A percentile compares a stretch with the other conserved stretches of the same genome.
Conservation (phyloP, 2,113 vertebrate genomes). For the Oreotragus oreotragus region DNA sequence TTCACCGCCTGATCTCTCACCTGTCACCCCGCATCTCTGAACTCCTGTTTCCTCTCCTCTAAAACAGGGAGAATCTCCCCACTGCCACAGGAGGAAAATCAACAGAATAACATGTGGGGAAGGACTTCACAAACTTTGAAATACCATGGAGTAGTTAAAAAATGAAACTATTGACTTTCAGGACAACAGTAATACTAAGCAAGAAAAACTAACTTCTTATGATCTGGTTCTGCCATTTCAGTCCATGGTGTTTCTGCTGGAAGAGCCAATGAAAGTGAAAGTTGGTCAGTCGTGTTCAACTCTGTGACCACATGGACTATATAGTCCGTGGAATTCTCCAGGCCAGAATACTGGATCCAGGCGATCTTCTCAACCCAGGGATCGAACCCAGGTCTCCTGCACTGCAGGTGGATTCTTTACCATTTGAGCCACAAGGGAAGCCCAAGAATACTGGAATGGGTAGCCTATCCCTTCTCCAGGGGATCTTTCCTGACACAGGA, state of each 20-base stretch:
- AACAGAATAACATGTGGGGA: not conserved
- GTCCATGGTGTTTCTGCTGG: not conserved
- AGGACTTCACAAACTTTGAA: not conserved
- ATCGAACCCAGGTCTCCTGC: not conserved
- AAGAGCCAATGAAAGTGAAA: not conserved
- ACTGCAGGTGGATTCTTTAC: not conserved
- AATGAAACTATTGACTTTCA: not conserved
- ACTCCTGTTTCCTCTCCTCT: not conserved
- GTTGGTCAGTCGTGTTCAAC: not conserved
- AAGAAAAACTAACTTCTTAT: not conserved
- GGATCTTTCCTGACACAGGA: not conserved
- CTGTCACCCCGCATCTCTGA: not conserved
- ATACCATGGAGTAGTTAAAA: not conserved
- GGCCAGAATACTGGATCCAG: not conserved
- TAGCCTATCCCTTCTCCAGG: not conserved
- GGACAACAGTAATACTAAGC: not conserved
- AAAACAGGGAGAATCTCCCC: not conserved
- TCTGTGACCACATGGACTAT: not conserved
- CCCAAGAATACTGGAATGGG: not conserved
- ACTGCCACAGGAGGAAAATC: not conserved
- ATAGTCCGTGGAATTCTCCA: not conserved
- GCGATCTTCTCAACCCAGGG: not conserved
- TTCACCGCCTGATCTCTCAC: not conserved
- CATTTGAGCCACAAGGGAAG: not conserved
- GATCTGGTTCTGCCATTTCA: not conserved